Conservation (phyloP, 2,888 invertebrate species). For the Drymonia ruficornis region DNA sequence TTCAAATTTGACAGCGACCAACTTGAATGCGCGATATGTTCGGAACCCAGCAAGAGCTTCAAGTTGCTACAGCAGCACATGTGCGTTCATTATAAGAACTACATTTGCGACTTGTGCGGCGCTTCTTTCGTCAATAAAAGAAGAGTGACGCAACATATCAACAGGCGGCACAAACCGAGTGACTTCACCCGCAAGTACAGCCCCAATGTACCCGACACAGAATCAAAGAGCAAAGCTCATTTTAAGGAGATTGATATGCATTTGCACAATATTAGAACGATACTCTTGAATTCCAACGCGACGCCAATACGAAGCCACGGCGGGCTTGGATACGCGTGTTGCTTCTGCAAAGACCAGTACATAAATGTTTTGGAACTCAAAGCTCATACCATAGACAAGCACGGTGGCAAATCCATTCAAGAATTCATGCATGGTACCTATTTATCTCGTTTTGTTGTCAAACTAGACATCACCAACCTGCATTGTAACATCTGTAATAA, state of each 20-base stretch:
- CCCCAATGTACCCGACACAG: conserved; percentile 39
- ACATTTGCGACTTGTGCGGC: conserved; percentile 46
- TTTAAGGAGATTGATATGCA: conserved; percentile 45
- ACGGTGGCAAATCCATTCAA: conserved; percentile 39
- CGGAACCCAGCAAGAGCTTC: conserved; percentile 34
- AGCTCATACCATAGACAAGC: conserved; percentile 47
- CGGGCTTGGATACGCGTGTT: conserved; percentile 55
- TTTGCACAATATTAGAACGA: conserved; percentile 49
- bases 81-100: conserved; percentile 48
- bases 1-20: conserved; percentile 51
- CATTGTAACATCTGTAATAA: conserved; percentile 23
- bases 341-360: conserved; percentile 51
- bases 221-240: conserved; percentile 27
- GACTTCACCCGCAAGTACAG: conserved; percentile 43
- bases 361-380: conserved; percentile 52
- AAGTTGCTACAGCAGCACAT: conserved; percentile 51
- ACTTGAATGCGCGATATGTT: conserved; percentile 43
- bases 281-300: conserved; percentile 58
- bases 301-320: conserved; percentile 56
- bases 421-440: conserved; percentile 43
- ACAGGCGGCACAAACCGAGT: conserved; percentile 22
- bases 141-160: conserved; percentile 20
- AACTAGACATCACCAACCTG: conserved; percentile 57
- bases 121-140: conserved; percentile 34
- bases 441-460: conserved; percentile 44